Evolutionary conservation across 2,113 vertebrate genomes (phyloP).

Genomic region (Poecile atricapillus): DNA sequence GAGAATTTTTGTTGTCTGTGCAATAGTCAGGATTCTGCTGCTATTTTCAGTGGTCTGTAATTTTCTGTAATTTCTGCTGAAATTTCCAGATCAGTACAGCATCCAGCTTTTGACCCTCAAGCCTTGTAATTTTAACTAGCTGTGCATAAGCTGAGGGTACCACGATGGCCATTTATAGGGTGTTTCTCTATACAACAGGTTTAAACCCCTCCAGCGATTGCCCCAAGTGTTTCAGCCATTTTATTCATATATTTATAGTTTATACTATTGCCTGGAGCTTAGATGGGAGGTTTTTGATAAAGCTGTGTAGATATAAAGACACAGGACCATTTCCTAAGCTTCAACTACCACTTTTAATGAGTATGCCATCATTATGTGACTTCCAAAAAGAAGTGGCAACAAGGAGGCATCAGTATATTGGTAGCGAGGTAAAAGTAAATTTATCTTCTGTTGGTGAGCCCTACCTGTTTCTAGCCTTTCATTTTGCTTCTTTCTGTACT

Average conservation of each 20-base stretch:
- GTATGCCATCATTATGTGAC: background rate
- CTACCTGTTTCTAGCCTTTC: background rate
- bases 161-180: accelerated
- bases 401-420: background rate
- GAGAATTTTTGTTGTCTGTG: background rate
- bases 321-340: background rate
- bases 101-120: background rate
- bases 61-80: too few species aligned
- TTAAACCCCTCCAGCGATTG: background rate
- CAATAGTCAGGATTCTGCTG: background rate
- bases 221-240: background rate
- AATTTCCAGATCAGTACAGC: background rate
- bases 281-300: background rate
- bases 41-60: background rate
- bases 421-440: background rate
- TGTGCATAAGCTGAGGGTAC: background rate
- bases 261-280: background rate
- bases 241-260: background rate
- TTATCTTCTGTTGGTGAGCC: background rate
- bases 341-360: background rate
- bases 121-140: background rate
- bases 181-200: background rate
- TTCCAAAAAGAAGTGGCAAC: background rate
- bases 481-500: background rate
- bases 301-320: background rate